A percentile compares a stretch with the other conserved stretches of the same genome.
Evolutionary conservation across 2,888 invertebrate genomes (phyloP).

Genomic region (Monoplex corrugatus): DNA sequence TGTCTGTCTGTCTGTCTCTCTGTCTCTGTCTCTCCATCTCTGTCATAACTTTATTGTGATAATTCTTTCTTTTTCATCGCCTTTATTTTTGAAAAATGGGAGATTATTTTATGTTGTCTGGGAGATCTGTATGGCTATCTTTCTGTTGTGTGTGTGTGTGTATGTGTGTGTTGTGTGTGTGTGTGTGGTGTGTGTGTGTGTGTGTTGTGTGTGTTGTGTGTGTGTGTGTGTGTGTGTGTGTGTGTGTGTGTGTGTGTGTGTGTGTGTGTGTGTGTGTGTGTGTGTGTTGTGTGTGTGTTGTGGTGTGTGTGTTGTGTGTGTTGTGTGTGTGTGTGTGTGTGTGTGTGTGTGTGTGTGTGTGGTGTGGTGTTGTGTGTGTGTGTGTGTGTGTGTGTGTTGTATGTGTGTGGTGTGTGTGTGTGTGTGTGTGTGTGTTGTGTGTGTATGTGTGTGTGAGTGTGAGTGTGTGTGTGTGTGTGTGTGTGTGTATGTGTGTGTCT

Average conservation of each 20-base stretch:
- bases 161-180: slow-evolving; percentile 9
- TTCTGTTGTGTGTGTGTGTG: slow-evolving; percentile 15
- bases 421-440: background rate
- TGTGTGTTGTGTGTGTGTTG: background rate
- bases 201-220: background rate
- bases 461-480: background rate
- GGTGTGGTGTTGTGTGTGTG: too few relatives aligned
- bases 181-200: slow-evolving; percentile 4
- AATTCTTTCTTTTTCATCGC: too few relatives aligned
- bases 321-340: background rate
- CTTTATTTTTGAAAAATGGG: too few relatives aligned
- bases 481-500: background rate
- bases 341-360: too few relatives aligned
- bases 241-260: background rate
- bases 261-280: background rate
- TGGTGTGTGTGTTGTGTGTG: background rate
- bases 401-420: background rate
- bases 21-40: background rate
- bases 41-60: too few relatives aligned
- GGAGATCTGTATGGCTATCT: background rate
- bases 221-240: background rate
- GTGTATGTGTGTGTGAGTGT: too few relatives aligned
- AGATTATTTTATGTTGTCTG: too few relatives aligned
- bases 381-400: background rate
- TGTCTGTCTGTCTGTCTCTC: background rate